Base-by-base conservation (phyloP, 1,140 invertebrate genomes). In the Archegozetes longisetosus region DNA sequence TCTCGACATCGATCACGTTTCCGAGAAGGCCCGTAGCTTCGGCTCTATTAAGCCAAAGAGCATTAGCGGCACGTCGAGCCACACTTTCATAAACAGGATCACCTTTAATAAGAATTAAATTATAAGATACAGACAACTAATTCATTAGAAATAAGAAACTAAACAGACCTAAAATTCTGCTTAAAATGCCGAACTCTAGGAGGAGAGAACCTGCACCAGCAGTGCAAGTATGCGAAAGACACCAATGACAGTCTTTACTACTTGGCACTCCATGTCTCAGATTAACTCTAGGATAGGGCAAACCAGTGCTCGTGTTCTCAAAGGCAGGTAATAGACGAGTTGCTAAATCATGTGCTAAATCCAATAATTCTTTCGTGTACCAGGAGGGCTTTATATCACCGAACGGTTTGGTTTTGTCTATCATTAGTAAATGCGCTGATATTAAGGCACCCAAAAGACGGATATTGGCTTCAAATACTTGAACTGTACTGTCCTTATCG, bases 341-440 rank as follows among this genome's bases (percentile, higher is more conserved):
- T 14, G 78, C 82, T 12, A 84, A 71, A 68, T 83, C 81, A 66
- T 77, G 74, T 22, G 82, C 79, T 62, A 84, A 65, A 32, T 73
- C 67, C 2, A 83, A 67, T 2, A 83, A 71, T 68, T 84, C 78
- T 59, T 75, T 73, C 57, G 80, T 72, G 69, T 84, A 84, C 64
- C 46, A 58, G 25, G 66, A 57, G 55, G 79, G 76, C 25, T 64
- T 67, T 52, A 83, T 72, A 65, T 80, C 69, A 26, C 81, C 81
- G 71, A 82, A 79, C 22, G 78, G 76, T 64, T 79, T 69, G 9
- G 72, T 67, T 20, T 72, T 68, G 67, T 84, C 80, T 22, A 68
- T 75, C 46, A 83, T 80, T n/a, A 85, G 72, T 46, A 84, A 69
- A 70, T 84, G 82, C 50, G 81, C 78, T 24, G 82, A 83, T 54